phyloP scores from a whole-genome alignment of 2,888 invertebrate species.

The Polyommatus iphigenia region DNA sequence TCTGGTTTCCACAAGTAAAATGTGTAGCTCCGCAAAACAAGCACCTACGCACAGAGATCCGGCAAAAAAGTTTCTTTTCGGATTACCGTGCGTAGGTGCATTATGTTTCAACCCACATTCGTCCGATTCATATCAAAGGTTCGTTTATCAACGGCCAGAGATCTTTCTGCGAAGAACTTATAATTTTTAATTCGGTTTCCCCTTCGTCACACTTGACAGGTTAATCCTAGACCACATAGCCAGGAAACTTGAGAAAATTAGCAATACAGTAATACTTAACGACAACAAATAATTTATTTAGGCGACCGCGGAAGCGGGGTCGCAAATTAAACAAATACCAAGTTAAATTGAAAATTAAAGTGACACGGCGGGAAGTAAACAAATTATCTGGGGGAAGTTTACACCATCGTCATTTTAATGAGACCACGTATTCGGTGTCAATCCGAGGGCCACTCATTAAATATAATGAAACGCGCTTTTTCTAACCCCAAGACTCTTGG shows the following conservation, averaged over 20 bases:
- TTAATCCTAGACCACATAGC: not conserved
- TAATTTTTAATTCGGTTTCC: not conserved
- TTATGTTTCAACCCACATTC: not conserved
- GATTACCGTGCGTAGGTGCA: too few relatives aligned
- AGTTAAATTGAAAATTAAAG: slow-evolving; percentile 27
- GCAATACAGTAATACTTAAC: slow-evolving; percentile 4
- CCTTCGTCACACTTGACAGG: not conserved
- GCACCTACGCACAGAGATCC: too few relatives aligned
- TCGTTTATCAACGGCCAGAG: too few relatives aligned
- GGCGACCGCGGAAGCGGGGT: not conserved
- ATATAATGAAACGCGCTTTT: slow-evolving; percentile 21
- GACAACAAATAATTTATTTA: slow-evolving; percentile 9
- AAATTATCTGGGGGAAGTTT: slow-evolving; percentile 15
- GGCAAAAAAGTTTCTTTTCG: not conserved
- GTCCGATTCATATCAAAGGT: too few relatives aligned
- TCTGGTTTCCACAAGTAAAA: too few relatives aligned
- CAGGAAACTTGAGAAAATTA: not conserved
- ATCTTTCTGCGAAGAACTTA: not conserved
- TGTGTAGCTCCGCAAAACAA: too few relatives aligned
- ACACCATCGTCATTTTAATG: slow-evolving; percentile 15
- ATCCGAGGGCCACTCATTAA: slow-evolving; percentile 18
- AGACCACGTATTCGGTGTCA: slow-evolving; percentile 29
- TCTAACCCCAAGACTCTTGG: not conserved
- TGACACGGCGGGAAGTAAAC: slow-evolving; percentile 18
- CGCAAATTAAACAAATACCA: slow-evolving; percentile 25